Percentiles rank a stretch among this genome's conserved stretches.
phyloP scores from a whole-genome alignment of 2,888 invertebrate genomes.

The Scaeva pyrastri region DNA sequence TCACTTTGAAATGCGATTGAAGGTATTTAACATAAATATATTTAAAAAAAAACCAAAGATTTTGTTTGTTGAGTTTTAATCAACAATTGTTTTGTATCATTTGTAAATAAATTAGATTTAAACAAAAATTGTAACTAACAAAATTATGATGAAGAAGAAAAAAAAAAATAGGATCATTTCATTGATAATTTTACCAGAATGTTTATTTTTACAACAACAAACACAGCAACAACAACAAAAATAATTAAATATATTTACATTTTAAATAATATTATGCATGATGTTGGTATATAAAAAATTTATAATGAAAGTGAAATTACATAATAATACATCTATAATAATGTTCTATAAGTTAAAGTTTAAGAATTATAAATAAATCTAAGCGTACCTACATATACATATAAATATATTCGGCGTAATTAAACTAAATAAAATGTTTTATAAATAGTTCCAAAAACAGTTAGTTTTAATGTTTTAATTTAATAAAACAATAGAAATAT shows the following conservation, averaged over 20 bases:
- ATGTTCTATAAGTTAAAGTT: constrained; percentile 46
- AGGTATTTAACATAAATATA: constrained; percentile 32
- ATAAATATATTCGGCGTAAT: constrained; percentile 34
- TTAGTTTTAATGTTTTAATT: constrained; percentile 1
- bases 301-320: constrained; percentile 30
- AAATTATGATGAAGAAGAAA: neutral
- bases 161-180: constrained; percentile 2
- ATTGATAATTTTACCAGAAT: constrained; percentile 18
- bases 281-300: constrained; percentile 35
- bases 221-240: constrained; percentile 5
- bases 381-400: constrained; percentile 27
- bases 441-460: constrained; percentile 56
- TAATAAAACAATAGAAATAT: too few relatives aligned
- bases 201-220: constrained; percentile 41
- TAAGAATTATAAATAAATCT: constrained; percentile 41
- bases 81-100: constrained; percentile 40
- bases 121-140: constrained; percentile 18
- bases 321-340: too few relatives aligned
- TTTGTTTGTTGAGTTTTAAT: constrained; percentile 58
- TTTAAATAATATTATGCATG: constrained; percentile 31
- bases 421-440: constrained; percentile 51
- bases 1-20: constrained; percentile 9
- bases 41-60: constrained; percentile 62
- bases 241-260: constrained; percentile 49
- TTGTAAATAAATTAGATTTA: constrained; percentile 33